These are phyloP conservation scores for Tetramorium bicarinatum DNA, from an alignment of 2,888 invertebrate species.

Conservation along the genomic window DNA sequence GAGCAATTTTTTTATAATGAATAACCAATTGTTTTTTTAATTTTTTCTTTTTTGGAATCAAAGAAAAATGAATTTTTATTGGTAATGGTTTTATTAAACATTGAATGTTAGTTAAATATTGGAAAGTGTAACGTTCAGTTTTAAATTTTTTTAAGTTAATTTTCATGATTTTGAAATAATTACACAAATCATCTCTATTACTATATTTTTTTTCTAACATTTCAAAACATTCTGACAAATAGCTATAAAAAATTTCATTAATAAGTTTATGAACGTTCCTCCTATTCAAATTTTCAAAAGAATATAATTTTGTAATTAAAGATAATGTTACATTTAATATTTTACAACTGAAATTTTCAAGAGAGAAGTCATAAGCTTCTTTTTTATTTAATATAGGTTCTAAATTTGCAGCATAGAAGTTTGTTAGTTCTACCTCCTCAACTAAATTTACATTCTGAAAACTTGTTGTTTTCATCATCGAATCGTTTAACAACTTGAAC, in stretches of 20 bases:
- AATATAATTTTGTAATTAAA: slow-evolving; percentile 18
- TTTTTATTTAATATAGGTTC: not conserved
- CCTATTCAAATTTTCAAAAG: slow-evolving; percentile 8
- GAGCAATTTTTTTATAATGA: not conserved
- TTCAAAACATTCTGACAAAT: slow-evolving; percentile 11
- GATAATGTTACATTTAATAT: slow-evolving; percentile 2
- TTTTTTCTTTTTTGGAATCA: not conserved
- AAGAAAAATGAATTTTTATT: slow-evolving; percentile 5
- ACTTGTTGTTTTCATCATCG: not conserved
- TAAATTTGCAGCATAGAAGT: not conserved
- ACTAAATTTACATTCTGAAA: not conserved
- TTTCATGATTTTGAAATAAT: slow-evolving; percentile 9
- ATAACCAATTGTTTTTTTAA: slow-evolving; percentile 18
- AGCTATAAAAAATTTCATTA: not conserved
- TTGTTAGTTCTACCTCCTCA: not conserved
- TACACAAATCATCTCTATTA: not conserved
- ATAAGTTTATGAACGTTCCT: not conserved
- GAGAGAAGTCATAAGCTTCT: not conserved
- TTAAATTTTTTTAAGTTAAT: not conserved
- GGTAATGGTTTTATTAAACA: not conserved
- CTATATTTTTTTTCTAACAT: slow-evolving; percentile 1
- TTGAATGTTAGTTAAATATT: not conserved
- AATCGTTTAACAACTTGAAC: not conserved
- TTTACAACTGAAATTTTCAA: slow-evolving; percentile 8
- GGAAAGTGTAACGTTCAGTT: not conserved